These are phyloP conservation scores for Mythimna lalbum DNA, from an alignment of 2,888 invertebrate genomes.

Conservation along the genomic window DNA sequence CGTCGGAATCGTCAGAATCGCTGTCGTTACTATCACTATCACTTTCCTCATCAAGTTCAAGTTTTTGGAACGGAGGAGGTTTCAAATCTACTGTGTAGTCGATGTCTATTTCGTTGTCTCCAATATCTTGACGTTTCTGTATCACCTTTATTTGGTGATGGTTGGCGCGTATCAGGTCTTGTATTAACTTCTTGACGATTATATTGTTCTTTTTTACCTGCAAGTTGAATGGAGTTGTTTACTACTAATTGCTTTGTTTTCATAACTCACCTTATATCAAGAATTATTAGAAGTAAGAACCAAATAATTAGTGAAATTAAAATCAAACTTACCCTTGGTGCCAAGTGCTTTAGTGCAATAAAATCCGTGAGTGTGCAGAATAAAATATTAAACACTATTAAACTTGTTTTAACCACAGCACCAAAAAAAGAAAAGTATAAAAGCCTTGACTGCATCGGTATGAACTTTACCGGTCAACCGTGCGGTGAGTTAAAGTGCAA, in stretches of 20 bases:
- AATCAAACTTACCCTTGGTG: conserved; percentile 45
- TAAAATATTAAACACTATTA: too few species aligned
- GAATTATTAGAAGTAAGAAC: neutral
- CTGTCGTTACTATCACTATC: conserved; percentile 63
- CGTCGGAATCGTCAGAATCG: conserved; percentile 63
- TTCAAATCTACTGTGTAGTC: conserved; percentile 69
- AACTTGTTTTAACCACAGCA: neutral
- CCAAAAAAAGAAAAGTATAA: conserved; percentile 2
- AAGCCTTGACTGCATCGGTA: conserved; percentile 13
- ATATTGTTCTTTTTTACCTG: conserved; percentile 49
- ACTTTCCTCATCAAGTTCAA: conserved; percentile 71
- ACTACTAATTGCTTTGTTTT: neutral
- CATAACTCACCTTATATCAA: neutral
- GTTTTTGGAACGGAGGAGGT: conserved; percentile 75
- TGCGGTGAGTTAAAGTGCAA: conserved; percentile 24
- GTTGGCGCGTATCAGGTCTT: conserved; percentile 49
- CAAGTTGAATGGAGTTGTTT: conserved; percentile 16
- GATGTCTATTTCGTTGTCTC: conserved; percentile 76
- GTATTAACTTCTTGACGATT: conserved; percentile 45
- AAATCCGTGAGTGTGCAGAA: conserved; percentile 33
- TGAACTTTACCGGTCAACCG: conserved; percentile 20
- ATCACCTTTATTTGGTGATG: conserved; percentile 32
- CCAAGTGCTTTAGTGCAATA: conserved; percentile 31
- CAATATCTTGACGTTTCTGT: conserved; percentile 70
- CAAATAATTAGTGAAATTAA: conserved; percentile 16